phyloP scores from a whole-genome alignment of 2,113 vertebrate species.

The Aegotheles bennettii region DNA sequence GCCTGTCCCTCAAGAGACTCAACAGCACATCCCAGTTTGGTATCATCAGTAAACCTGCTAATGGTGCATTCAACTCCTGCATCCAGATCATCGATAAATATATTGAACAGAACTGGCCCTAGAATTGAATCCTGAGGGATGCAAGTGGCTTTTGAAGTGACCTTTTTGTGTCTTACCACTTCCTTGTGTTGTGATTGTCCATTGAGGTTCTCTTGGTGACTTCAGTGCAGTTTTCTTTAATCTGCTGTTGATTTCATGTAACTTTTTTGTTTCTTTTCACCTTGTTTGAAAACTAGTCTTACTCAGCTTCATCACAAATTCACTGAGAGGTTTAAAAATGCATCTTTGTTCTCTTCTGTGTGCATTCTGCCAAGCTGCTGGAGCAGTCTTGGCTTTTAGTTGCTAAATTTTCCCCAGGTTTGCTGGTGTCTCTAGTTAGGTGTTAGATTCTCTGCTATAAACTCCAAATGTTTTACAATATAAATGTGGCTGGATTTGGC shows the following conservation, averaged over 20 bases:
- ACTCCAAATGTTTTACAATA: background rate
- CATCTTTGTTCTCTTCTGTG: background rate
- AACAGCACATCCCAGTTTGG: background rate
- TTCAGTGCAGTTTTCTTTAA: background rate
- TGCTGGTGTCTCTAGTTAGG: background rate
- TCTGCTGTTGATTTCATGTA: background rate
- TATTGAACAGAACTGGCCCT: background rate
- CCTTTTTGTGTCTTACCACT: background rate
- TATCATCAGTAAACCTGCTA: background rate
- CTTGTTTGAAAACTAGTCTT: background rate
- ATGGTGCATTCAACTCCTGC: background rate
- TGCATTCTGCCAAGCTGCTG: background rate
- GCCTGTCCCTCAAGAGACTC: background rate
- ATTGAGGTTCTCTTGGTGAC: background rate
- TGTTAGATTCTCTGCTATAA: background rate
- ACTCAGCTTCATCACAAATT: background rate
- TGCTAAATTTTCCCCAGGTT: background rate
- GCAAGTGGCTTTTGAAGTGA: background rate
- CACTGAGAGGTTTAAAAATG: background rate
- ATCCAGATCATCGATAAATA: background rate
- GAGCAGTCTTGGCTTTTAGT: background rate
- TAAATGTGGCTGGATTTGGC: background rate
- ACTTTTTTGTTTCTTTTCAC: background rate
- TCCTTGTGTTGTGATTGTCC: background rate
- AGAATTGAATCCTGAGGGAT: background rate